These are phyloP conservation scores for Cheilosia grossa DNA, from an alignment of 2,888 invertebrate species.

Conservation along the genomic window DNA sequence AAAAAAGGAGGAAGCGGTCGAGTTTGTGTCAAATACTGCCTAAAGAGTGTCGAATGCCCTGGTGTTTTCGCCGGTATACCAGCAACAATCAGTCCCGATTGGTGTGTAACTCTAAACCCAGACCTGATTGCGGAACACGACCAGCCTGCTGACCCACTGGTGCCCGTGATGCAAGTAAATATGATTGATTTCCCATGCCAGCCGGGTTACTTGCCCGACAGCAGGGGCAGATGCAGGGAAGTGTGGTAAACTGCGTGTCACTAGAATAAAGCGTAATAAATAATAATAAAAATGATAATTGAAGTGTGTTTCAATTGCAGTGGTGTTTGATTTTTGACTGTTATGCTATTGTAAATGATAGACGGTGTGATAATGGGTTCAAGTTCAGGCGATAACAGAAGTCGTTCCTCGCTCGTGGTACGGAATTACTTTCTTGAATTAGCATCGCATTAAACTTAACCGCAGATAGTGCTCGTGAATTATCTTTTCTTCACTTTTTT, in stretches of 20 bases:
- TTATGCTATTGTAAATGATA: too few relatives aligned
- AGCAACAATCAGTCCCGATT: slow-evolving; percentile 56
- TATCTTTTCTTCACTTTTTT: too few relatives aligned
- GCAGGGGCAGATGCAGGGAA: slow-evolving; percentile 80
- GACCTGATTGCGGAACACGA: slow-evolving; percentile 41
- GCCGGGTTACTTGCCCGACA: slow-evolving; percentile 81
- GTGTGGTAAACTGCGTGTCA: slow-evolving; percentile 77
- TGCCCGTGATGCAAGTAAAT: slow-evolving; percentile 77
- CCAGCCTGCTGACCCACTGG: background rate
- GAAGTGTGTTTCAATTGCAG: background rate
- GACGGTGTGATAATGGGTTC: too few relatives aligned
- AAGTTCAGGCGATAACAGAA: too few relatives aligned
- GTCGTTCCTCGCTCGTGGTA: too few relatives aligned
- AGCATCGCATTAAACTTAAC: too few relatives aligned
- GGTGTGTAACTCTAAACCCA: slow-evolving; percentile 79
- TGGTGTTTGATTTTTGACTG: too few relatives aligned
- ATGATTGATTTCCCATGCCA: slow-evolving; percentile 82
- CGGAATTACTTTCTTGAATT: too few relatives aligned
- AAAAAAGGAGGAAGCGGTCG: slow-evolving; percentile 72
- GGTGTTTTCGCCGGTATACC: slow-evolving; percentile 71
- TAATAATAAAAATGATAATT: background rate
- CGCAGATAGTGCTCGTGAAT: too few relatives aligned
- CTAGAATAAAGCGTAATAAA: background rate
- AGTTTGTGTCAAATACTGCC: slow-evolving; percentile 79
- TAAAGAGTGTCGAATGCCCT: slow-evolving; percentile 77